Base-by-base conservation (phyloP, 1,140 invertebrate species). In the Ceratosolen solmsi region DNA sequence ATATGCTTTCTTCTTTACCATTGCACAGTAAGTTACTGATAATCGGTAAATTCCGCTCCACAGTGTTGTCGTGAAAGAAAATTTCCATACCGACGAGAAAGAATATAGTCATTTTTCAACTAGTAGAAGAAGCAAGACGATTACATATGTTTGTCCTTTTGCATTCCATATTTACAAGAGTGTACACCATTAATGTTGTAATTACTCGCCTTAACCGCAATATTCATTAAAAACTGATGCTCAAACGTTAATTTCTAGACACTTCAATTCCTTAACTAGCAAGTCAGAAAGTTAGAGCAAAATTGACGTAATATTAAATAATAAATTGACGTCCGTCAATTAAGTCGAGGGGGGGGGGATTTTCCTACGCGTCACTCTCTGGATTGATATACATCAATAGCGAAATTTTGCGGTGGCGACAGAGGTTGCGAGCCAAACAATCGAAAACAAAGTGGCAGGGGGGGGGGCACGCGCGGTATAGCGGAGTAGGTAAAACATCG, bases 1-100 rank as follows among this genome's bases (percentile, higher is more conserved):
- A n/a, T n/a, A n/a, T 25, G 41, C n/a, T 68, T 33, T 25, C 76
- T 70, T 68, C 76, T 78, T 78, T 78, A 78, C 22, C 63, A 8
- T 51, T 20, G 41, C 5, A 9, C 8, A 30, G 30, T 70, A 51
- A 65, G 4, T 77, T 77, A 4, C 27, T 38, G 58, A 20, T n/a
- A 13, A 27, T 63, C 25, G 76, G 22, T 33, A 77, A 33, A n/a
- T n/a, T n/a, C n/a, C n/a, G n/a, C n/a, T 51, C 0, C 38, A 17
- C 0, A n/a, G 25, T 2, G 0, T 20, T 20, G 1, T 36, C 13
- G 33, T n/a, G 33, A 25, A 41, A 33, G 58, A 65, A 30, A 65
- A 2, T 51, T 20, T 63, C 25, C 11, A 15, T 77, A 65, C 60
- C 75, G 41, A 60, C 60, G 41, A 8, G 17, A 2, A 27, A 15